Percentiles rank a stretch among this genome's conserved stretches.
Evolutionary conservation across 1,140 invertebrate genomes (phyloP).

Genomic region (Stratiolaelaps scimitus): DNA sequence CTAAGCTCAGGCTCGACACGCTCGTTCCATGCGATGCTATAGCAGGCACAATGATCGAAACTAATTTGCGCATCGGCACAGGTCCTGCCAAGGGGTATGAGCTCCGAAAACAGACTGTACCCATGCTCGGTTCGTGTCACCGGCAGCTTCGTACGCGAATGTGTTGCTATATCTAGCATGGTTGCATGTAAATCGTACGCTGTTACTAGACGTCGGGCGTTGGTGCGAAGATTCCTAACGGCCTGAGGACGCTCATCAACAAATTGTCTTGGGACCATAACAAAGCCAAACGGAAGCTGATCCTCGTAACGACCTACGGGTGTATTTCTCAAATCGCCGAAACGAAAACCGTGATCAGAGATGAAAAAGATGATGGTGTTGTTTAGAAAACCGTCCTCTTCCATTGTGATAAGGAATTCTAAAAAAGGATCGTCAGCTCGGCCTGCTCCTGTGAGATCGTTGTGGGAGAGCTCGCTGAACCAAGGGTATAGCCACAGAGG

Average conservation of each 20-base stretch:
- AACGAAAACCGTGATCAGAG: conserved; percentile 41
- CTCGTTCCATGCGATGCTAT: background rate
- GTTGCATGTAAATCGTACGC: conserved; percentile 3
- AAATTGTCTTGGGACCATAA: background rate
- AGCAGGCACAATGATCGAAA: conserved; percentile 6
- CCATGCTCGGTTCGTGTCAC: too few species aligned
- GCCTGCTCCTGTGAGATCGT: background rate
- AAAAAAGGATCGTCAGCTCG: background rate
- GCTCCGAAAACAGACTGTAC: background rate
- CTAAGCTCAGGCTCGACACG: background rate
- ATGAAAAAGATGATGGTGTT: conserved; percentile 40
- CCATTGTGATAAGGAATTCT: background rate
- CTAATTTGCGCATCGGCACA: background rate
- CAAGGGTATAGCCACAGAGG: background rate
- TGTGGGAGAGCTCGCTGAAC: background rate
- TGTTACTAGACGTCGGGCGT: background rate
- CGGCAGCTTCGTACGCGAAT: too few species aligned
- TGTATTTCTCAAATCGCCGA: conserved; percentile 39
- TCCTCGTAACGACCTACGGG: conserved; percentile 41
- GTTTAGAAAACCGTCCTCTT: conserved; percentile 32
- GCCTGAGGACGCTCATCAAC: background rate
- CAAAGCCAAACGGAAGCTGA: conserved; percentile 37
- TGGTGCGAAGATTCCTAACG: background rate
- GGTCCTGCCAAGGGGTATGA: background rate
- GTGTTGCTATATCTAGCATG: background rate